A percentile compares a stretch with the other conserved stretches of the same genome.
phyloP scores from a whole-genome alignment of 2,797 vertebrate species.

The Xiphophorus birchmanni region DNA sequence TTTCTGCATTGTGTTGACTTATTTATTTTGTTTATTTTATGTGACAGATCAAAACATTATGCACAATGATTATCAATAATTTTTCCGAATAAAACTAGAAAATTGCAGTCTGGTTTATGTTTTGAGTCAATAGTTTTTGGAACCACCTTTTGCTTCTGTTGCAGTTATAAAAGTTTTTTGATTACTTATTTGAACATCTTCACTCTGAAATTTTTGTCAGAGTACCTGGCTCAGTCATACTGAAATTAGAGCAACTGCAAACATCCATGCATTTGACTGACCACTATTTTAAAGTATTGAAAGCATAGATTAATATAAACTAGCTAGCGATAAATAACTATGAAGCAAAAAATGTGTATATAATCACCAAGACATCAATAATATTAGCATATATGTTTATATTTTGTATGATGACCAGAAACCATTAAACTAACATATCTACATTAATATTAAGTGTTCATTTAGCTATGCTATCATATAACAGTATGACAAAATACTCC shows the following conservation, averaged over 20 bases:
- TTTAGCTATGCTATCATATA: too few relatives aligned
- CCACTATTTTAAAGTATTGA: too few relatives aligned
- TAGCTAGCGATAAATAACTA: too few relatives aligned
- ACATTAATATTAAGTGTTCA: too few relatives aligned
- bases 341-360: neutral
- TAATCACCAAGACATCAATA: too few relatives aligned
- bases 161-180: neutral
- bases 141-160: neutral
- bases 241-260: neutral
- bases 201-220: neutral
- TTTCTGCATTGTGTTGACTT: neutral
- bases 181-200: neutral
- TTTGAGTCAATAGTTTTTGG: neutral
- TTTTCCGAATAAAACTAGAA: neutral
- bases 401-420: too few relatives aligned
- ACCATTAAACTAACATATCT: too few relatives aligned
- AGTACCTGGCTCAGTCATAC: neutral
- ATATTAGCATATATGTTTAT: too few relatives aligned
- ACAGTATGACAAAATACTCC: too few relatives aligned
- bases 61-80: neutral
- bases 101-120: neutral
- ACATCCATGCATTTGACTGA: neutral
- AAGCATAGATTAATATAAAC: too few relatives aligned
- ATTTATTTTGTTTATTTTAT: neutral
- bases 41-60: neutral